phyloP scores from a whole-genome alignment of 2,888 invertebrate species.

The Vannuccia rotundouncinata region DNA sequence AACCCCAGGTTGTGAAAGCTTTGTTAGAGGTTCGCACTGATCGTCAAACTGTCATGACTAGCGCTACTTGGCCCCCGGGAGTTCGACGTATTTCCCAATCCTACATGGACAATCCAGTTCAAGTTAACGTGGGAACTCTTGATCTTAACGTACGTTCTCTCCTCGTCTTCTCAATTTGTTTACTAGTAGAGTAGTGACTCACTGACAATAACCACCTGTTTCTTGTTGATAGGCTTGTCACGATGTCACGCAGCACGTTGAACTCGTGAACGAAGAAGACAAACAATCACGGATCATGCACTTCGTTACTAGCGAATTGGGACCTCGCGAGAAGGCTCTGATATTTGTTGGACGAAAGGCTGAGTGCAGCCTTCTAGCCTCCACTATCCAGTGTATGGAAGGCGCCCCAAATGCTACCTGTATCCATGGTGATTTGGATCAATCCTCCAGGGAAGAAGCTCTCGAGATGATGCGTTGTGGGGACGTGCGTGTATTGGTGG shows the following conservation, averaged over 20 bases:
- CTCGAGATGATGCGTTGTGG: conserved; percentile 31
- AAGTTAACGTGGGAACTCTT: conserved; percentile 74
- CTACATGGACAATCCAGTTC: conserved; percentile 81
- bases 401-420: background rate
- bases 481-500: conserved; percentile 66
- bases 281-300: conserved; percentile 66
- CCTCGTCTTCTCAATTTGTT: too few relatives aligned
- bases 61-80: conserved; percentile 86
- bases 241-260: conserved; percentile 72
- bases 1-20: conserved; percentile 61
- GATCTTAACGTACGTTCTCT: conserved; percentile 65
- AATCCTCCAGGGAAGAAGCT: conserved; percentile 16
- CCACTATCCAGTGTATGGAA: background rate
- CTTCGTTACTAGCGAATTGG: conserved; percentile 66
- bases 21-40: conserved; percentile 63
- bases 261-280: conserved; percentile 67
- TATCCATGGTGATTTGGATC: conserved; percentile 29
- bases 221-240: conserved; percentile 78
- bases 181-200: too few relatives aligned
- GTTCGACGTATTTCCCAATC: conserved; percentile 75
- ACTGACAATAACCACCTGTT: too few relatives aligned
- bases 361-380: conserved; percentile 18
- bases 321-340: conserved; percentile 72
- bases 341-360: conserved; percentile 80
- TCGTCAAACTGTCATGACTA: conserved; percentile 90